These are phyloP conservation scores for Uloborus diversus DNA, from an alignment of 1,140 invertebrate species.

Conservation along the genomic window DNA sequence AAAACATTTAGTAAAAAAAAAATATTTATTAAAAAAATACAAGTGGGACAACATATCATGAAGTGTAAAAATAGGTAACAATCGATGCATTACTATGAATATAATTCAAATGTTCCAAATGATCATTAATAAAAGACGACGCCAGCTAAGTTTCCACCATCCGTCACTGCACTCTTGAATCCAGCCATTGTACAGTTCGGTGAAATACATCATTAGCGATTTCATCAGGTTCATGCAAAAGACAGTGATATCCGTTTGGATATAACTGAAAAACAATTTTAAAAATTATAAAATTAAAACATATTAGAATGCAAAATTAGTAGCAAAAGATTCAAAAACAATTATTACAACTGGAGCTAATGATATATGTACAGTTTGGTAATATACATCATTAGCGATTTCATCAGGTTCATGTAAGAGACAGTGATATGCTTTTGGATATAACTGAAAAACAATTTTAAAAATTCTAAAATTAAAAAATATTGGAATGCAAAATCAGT, in stretches of 20 bases:
- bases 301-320: background rate
- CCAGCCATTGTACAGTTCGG: constrained; percentile 60
- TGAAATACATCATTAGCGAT: constrained; percentile 55
- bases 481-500: background rate
- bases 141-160: too few relatives aligned
- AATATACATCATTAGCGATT: constrained; percentile 53
- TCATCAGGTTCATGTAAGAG: constrained; percentile 59
- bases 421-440: constrained; percentile 60
- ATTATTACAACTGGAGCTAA: background rate
- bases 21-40: too few relatives aligned
- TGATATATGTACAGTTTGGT: constrained; percentile 53
- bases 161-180: too few relatives aligned
- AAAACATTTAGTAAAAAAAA: too few relatives aligned
- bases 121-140: too few relatives aligned
- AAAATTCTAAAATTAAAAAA: background rate
- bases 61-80: too few relatives aligned
- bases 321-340: background rate
- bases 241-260: constrained; percentile 60
- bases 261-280: constrained; percentile 59
- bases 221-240: constrained; percentile 59
- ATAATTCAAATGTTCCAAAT: too few relatives aligned
- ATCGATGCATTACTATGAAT: too few relatives aligned
- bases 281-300: background rate
- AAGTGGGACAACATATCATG: too few relatives aligned
- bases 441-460: constrained; percentile 55